Percentiles rank a stretch among this genome's conserved stretches.
These are phyloP conservation scores for Petrolisthes manimaculis DNA, from an alignment of 2,888 invertebrate species.

Conservation along the genomic window DNA sequence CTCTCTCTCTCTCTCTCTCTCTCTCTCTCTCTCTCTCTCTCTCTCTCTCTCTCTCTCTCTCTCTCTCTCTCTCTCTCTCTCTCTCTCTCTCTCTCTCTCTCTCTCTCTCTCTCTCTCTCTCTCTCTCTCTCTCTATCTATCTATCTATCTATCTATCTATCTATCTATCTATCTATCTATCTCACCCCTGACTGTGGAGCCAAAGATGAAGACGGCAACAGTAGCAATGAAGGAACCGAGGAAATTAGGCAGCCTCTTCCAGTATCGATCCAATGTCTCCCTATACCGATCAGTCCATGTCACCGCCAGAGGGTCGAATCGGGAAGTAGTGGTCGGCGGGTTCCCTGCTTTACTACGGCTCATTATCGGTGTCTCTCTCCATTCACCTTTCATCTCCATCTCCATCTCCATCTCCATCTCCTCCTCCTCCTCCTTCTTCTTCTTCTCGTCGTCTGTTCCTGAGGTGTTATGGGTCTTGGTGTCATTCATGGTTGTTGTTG, in stretches of 20 bases:
- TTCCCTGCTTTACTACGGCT: neutral
- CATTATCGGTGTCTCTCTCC: neutral
- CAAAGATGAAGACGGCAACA: slow-evolving; percentile 76
- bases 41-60: slow-evolving; percentile 1
- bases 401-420: too few relatives aligned
- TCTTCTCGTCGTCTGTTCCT: neutral
- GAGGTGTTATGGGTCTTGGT: neutral
- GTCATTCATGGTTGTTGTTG: too few relatives aligned
- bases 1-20: neutral
- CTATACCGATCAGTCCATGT: slow-evolving; percentile 77
- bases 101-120: neutral
- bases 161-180: too few relatives aligned
- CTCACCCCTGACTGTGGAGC: slow-evolving; percentile 77
- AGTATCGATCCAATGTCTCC: slow-evolving; percentile 74
- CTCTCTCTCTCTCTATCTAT: too few relatives aligned
- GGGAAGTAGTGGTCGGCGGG: neutral
- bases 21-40: slow-evolving; percentile 1
- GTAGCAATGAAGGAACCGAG: slow-evolving; percentile 75
- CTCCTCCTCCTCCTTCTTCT: neutral
- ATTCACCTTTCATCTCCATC: neutral
- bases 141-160: too few relatives aligned
- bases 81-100: neutral
- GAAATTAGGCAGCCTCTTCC: slow-evolving; percentile 74
- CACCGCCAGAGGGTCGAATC: slow-evolving; percentile 74
- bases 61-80: too few relatives aligned